These are phyloP conservation scores for Eriocheir sinensis DNA, from an alignment of 1,140 invertebrate species.

Conservation along the genomic window DNA sequence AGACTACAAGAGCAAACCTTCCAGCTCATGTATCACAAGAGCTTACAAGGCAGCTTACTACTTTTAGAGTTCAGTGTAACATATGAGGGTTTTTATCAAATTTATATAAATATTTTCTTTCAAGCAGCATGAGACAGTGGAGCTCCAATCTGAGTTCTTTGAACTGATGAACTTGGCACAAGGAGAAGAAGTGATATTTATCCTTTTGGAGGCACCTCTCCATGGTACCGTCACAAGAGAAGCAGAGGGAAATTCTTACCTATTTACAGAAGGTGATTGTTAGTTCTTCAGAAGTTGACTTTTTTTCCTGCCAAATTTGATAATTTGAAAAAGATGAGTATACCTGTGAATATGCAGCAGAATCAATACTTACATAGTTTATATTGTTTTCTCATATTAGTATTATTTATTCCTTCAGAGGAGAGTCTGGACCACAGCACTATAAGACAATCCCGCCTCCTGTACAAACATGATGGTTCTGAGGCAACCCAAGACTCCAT, in stretches of 20 bases:
- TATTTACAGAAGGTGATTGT: constrained; percentile 64
- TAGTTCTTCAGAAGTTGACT: not conserved
- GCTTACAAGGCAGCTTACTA: too few relatives aligned
- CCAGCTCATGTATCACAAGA: too few relatives aligned
- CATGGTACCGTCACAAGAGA: constrained; percentile 79
- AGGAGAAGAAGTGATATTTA: constrained; percentile 80
- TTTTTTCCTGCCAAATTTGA: too few relatives aligned
- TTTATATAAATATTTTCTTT: too few relatives aligned
- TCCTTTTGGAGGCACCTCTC: constrained; percentile 80
- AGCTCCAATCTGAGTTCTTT: constrained; percentile 62
- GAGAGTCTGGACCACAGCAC: constrained; percentile 58
- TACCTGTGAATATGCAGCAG: not conserved
- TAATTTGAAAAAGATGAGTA: too few relatives aligned
- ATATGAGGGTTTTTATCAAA: too few relatives aligned
- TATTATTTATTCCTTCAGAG: constrained; percentile 58
- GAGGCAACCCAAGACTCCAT: constrained; percentile 80
- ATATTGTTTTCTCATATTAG: not conserved
- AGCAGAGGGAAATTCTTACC: constrained; percentile 8
- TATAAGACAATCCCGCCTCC: constrained; percentile 77
- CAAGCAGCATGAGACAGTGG: constrained; percentile 52
- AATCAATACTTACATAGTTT: too few relatives aligned
- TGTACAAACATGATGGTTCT: constrained; percentile 81
- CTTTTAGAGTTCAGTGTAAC: too few relatives aligned
- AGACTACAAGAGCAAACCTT: too few relatives aligned
- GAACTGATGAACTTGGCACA: constrained; percentile 50